Evolutionary conservation across 2,797 vertebrate species (phyloP).

Genomic region (Pseudomugil gertrudae): DNA sequence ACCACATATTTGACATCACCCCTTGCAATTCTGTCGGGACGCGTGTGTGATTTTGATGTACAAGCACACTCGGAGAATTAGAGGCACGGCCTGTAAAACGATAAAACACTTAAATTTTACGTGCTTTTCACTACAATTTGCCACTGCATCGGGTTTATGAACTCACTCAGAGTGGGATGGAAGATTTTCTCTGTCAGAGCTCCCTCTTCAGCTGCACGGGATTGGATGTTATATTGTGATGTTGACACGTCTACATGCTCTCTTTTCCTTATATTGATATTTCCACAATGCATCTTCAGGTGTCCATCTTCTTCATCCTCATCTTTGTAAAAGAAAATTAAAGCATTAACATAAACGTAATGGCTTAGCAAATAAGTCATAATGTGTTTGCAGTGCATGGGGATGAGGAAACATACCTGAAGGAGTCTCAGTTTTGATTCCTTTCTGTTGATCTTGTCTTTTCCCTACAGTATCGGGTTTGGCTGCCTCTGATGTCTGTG

Average conservation of each 20-base stretch:
- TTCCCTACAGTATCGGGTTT: fast-evolving
- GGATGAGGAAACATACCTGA: not conserved
- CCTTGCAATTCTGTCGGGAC: not conserved
- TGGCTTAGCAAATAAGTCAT: not conserved
- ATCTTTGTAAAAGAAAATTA: not conserved
- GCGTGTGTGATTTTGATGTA: not conserved
- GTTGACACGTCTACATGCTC: fast-evolving
- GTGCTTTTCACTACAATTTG: too few species aligned
- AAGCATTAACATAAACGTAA: not conserved
- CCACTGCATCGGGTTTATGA: not conserved
- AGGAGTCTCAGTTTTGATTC: not conserved
- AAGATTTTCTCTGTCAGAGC: not conserved
- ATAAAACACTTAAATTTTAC: not conserved
- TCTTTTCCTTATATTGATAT: not conserved
- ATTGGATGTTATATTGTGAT: not conserved
- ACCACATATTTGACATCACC: not conserved
- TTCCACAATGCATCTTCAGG: not conserved
- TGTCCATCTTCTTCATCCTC: not conserved
- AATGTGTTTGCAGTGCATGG: not conserved
- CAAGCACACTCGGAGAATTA: fast-evolving
- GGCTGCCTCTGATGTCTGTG: fast-evolving
- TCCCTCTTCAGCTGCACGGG: not conserved
- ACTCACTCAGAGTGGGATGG: not conserved
- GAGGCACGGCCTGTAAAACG: not conserved
- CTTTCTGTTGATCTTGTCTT: not conserved